Evolutionary conservation across 1,140 invertebrate species (phyloP).

Genomic region (Centruroides vittatus): DNA sequence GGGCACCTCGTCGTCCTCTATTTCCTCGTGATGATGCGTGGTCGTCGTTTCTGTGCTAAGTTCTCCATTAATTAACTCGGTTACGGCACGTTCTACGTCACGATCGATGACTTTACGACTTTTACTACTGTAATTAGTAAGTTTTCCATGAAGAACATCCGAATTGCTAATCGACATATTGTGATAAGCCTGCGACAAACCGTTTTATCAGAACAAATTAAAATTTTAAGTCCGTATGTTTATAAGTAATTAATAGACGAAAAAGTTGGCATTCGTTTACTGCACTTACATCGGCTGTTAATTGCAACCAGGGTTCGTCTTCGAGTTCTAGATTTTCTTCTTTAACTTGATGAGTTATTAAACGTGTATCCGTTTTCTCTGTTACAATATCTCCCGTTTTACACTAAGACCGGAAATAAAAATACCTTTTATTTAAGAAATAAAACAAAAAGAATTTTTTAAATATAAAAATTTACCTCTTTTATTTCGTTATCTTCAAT

Average conservation of each 20-base stretch:
- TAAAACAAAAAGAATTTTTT: no score
- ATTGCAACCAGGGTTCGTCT: slow-evolving; percentile 6
- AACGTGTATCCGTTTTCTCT: slow-evolving; percentile 14
- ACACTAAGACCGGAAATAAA: no score
- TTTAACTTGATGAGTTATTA: slow-evolving; percentile 11
- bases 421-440: no score
- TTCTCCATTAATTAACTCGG: slow-evolving; percentile 46
- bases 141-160: slow-evolving; percentile 2
- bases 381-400: neutral
- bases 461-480: neutral
- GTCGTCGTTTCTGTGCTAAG: slow-evolving; percentile 56
- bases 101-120: slow-evolving; percentile 59
- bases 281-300: no score
- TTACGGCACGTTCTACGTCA: slow-evolving; percentile 38
- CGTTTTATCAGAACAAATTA: no score
- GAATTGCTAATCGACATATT: no score
- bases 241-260: no score
- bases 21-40: slow-evolving; percentile 39
- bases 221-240: no score
- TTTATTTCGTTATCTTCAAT: slow-evolving; percentile 41
- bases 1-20: slow-evolving; percentile 36
- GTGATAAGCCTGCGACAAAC: no score
- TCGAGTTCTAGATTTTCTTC: slow-evolving; percentile 19
- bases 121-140: slow-evolving; percentile 22
- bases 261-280: no score